phyloP scores from a whole-genome alignment of 2,113 vertebrate species.

The Sitta europaea region DNA sequence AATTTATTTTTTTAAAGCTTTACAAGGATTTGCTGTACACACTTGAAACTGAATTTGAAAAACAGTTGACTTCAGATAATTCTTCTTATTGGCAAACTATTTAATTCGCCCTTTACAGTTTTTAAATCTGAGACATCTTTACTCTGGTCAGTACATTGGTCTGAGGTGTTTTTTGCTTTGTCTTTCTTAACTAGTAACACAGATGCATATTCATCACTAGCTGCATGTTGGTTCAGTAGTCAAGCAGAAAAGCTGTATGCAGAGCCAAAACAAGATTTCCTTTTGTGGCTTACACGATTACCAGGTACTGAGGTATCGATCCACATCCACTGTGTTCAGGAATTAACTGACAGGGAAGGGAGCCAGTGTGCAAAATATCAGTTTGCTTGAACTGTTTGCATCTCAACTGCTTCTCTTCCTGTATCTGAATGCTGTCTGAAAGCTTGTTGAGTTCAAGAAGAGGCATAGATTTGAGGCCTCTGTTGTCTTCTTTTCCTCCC shows the following conservation, averaged over 20 bases:
- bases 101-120: not conserved
- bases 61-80: not conserved
- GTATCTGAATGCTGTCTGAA: not conserved
- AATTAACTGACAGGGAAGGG: not conserved
- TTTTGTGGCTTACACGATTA: not conserved
- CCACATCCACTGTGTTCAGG: not conserved
- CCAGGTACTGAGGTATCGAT: not conserved
- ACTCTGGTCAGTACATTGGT: not conserved
- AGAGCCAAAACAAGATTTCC: not conserved
- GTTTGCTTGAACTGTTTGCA: not conserved
- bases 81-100: not conserved
- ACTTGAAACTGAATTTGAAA: not conserved
- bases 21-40: not conserved
- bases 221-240: not conserved
- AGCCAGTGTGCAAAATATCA: not conserved
- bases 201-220: not conserved
- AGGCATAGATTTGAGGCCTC: not conserved
- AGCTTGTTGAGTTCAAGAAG: not conserved
- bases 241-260: not conserved
- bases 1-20: not conserved
- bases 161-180: not conserved
- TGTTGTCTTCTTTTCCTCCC: not conserved
- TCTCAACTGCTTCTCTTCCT: not conserved
- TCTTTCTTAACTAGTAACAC: not conserved
- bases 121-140: not conserved